Evolutionary conservation across 2,113 vertebrate species (phyloP).

Genomic region (Argyrosomus japonicus): DNA sequence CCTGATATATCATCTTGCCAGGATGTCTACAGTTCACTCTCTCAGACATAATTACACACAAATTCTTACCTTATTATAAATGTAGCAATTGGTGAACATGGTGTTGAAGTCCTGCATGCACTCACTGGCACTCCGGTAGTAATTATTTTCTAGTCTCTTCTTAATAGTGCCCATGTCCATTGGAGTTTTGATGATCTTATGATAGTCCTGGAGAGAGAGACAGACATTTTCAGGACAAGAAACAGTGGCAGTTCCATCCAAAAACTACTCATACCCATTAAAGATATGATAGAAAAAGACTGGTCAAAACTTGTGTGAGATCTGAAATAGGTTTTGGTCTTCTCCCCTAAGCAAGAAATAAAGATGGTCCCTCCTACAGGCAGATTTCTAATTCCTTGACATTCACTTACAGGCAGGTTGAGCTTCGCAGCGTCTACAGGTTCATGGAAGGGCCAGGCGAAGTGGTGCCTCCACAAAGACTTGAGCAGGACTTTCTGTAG

Average conservation of each 20-base stretch:
- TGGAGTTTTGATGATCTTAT: slow-evolving; percentile 95
- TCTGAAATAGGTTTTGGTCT: background rate
- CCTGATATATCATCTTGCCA: background rate
- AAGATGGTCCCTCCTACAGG: no score
- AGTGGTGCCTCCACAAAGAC: slow-evolving; percentile 95
- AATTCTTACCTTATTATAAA: slow-evolving; percentile 93
- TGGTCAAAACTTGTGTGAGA: background rate
- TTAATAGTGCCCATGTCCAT: slow-evolving; percentile 98
- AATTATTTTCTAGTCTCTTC: slow-evolving; percentile 90
- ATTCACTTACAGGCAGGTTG: slow-evolving; percentile 87
- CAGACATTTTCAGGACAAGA: background rate
- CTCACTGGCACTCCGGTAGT: slow-evolving; percentile 91
- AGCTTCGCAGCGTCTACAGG: slow-evolving; percentile 92
- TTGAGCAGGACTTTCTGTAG: slow-evolving; percentile 94
- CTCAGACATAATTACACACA: background rate
- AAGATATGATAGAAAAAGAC: background rate
- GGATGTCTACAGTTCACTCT: background rate
- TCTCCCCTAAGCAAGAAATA: background rate
- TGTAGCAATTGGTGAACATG: slow-evolving; percentile 98
- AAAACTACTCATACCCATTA: background rate
- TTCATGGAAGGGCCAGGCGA: slow-evolving; percentile 95
- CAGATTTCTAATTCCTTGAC: background rate
- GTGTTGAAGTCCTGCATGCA: slow-evolving; percentile 98
- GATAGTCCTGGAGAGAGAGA: slow-evolving; percentile 87
- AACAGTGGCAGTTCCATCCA: background rate